Evolutionary conservation across 2,888 invertebrate genomes (phyloP).

Genomic region (Temnothorax rugatulus): DNA sequence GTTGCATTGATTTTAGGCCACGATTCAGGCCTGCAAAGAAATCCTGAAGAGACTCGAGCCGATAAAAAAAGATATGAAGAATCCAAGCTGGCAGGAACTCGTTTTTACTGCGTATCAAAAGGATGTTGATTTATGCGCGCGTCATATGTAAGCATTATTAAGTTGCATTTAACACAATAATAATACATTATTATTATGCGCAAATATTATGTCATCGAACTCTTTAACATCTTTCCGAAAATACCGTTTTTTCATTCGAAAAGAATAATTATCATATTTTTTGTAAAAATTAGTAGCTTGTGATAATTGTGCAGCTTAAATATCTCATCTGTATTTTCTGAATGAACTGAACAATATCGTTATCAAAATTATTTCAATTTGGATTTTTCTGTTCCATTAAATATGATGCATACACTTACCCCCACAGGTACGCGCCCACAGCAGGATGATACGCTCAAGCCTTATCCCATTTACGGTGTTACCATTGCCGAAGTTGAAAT

Average conservation of each 20-base stretch:
- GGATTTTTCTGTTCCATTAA: background rate
- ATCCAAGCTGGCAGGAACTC: constrained; percentile 88
- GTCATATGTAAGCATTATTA: constrained; percentile 86
- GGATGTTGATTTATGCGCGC: constrained; percentile 89
- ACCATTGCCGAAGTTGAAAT: constrained; percentile 91
- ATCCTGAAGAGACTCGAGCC: constrained; percentile 89
- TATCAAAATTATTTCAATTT: background rate
- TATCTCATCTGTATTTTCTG: background rate
- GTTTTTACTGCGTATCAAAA: constrained; percentile 87
- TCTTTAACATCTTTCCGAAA: background rate
- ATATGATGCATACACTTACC: background rate
- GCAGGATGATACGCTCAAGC: constrained; percentile 62
- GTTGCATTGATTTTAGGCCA: constrained; percentile 84
- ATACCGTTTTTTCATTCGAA: background rate
- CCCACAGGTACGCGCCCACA: background rate
- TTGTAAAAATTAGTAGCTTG: background rate
- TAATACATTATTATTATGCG: background rate
- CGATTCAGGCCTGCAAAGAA: constrained; percentile 89
- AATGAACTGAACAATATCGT: background rate
- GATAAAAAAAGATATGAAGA: constrained; percentile 87
- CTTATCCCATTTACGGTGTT: constrained; percentile 90
- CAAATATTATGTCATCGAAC: background rate
- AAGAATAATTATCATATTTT: background rate
- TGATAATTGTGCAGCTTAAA: background rate
- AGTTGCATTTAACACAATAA: background rate